Conservation (phyloP, 2,797 vertebrate species). For the Psittacula derbiana region DNA sequence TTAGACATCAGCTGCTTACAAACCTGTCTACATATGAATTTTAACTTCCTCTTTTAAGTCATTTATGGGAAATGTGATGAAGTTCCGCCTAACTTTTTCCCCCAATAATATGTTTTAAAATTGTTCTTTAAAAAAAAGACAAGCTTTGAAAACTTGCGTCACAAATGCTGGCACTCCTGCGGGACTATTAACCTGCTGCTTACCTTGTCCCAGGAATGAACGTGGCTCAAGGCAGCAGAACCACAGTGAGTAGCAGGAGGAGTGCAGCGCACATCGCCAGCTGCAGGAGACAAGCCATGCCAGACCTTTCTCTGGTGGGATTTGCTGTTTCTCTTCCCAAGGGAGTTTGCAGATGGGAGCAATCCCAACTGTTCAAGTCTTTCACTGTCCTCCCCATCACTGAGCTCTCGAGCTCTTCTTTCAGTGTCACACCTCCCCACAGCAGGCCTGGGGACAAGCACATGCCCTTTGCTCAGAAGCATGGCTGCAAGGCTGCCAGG, state of each 20-base stretch:
- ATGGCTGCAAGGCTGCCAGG: not conserved
- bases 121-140: not conserved
- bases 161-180: not conserved
- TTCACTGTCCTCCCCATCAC: not conserved
- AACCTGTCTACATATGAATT: constrained; percentile 38
- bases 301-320: not conserved
- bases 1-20: constrained; percentile 4
- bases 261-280: not conserved
- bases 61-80: constrained; percentile 65
- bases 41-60: constrained; percentile 63
- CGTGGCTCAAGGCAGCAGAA: not conserved
- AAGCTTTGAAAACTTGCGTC: not conserved
- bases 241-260: not conserved
- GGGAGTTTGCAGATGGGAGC: not conserved
- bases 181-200: not conserved
- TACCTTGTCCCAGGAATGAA: not conserved
- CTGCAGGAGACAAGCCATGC: not conserved
- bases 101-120: constrained; percentile 15
- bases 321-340: not conserved
- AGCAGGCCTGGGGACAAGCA: not conserved
- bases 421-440: not conserved
- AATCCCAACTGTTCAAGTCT: not conserved
- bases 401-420: not conserved
- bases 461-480: not conserved
- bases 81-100: constrained; percentile 40